Evolutionary conservation across 53 echinoderm and acorn worm genomes (phyloP), one percentile per base, ranked within the genome.

Genomic region (Echinarachnius parma): DNA sequence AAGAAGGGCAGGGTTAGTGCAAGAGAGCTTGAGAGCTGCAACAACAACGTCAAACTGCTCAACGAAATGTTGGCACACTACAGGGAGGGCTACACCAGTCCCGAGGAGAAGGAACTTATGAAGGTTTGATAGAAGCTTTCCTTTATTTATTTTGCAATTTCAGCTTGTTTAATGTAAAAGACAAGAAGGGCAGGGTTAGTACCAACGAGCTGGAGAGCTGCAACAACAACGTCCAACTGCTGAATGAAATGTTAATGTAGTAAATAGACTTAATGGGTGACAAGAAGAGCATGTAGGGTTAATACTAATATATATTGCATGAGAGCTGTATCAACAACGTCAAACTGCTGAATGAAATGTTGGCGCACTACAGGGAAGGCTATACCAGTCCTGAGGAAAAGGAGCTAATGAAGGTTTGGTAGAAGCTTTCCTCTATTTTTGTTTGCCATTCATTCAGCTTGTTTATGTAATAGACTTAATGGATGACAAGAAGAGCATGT

Each of bases 301-400:
- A n/a, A n/a, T n/a, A n/a, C n/a, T n/a, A n/a, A n/a, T n/a, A n/a
- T n/a, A n/a, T n/a, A n/a, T n/a, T n/a, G 9, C 68, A 91, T n/a
- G 96, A 95, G 54, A 91, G 84, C 64, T 95, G 90, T 48, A 89
- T 87, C 31, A 95, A 95, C 60, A 95, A 91, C 26, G 90, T 95
- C 35, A 95, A 95, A 34, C 46, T 95, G 63, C 85, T 95, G 65
- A 84, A 84, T 16, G 96, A 95, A 60, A 95, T 95, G 96, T 36
- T 95, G 59, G 58, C 82, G 2, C 96, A 95, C 34, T 95, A 82
- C 53, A 85, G 57, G 45, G 79, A 91, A 23, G 78, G 70, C 0
- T 77, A 79, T 31, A 95, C 96, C 26, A 95, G 96, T 46, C 79
- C 84, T 21, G 86, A 87, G 42, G 96, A 95, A 56, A 75, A 56